Percentiles rank a stretch among this genome's conserved stretches.
These are phyloP conservation scores for Nomada goodeniana DNA, from an alignment of 2,888 invertebrate genomes.

Conservation along the genomic window DNA sequence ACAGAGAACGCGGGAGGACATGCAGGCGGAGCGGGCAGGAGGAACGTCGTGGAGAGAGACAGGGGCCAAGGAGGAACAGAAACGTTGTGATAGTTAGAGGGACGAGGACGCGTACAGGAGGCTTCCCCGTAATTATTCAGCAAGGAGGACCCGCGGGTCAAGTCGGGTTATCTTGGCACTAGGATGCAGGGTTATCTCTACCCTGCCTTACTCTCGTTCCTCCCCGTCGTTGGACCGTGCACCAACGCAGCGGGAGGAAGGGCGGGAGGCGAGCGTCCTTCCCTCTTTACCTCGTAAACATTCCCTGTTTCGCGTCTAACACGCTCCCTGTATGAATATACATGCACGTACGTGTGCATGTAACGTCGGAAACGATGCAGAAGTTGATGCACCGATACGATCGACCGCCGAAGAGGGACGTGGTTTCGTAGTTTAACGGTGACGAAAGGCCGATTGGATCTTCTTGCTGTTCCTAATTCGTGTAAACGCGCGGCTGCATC, in stretches of 20 bases:
- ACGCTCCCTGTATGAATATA: slow-evolving; percentile 49
- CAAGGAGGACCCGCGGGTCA: slow-evolving; percentile 76
- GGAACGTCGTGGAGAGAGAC: slow-evolving; percentile 50
- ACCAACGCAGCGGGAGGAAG: slow-evolving; percentile 41
- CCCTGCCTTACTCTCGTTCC: slow-evolving; percentile 78
- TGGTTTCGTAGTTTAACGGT: slow-evolving; percentile 35
- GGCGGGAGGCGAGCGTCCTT: slow-evolving; percentile 41
- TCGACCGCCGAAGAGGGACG: slow-evolving; percentile 32
- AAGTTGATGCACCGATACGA: slow-evolving; percentile 43
- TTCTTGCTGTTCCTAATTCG: slow-evolving; percentile 4
- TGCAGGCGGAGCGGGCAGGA: slow-evolving; percentile 43
- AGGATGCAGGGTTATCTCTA: slow-evolving; percentile 83
- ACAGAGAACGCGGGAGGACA: slow-evolving; percentile 35
- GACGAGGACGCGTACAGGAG: slow-evolving; percentile 64
- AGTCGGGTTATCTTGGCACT: slow-evolving; percentile 76
- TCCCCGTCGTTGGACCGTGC: slow-evolving; percentile 58
- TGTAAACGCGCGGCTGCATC: slow-evolving; percentile 8
- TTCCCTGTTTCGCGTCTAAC: slow-evolving; percentile 57
- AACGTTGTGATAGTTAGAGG: slow-evolving; percentile 41
- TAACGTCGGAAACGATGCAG: slow-evolving; percentile 35
- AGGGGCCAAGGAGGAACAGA: slow-evolving; percentile 46
- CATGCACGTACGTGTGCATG: neutral
- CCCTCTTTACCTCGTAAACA: slow-evolving; percentile 65
- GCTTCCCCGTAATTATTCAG: slow-evolving; percentile 84
- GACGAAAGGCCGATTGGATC: slow-evolving; percentile 40